Conservation (phyloP, 2,888 invertebrate genomes). For the Dione juno region DNA sequence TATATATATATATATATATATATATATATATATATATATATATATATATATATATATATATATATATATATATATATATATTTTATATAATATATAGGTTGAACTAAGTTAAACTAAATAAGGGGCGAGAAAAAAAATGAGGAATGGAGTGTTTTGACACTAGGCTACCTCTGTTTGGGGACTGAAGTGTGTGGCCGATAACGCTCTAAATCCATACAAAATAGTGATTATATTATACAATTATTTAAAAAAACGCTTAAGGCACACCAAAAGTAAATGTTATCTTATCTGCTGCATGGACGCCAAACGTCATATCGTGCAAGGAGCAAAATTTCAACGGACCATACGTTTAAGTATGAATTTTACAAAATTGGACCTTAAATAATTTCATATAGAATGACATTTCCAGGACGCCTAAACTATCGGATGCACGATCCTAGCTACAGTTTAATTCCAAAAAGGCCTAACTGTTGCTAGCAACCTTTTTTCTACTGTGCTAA, state of each 20-base stretch:
- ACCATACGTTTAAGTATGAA: conserved; percentile 7
- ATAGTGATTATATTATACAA: neutral
- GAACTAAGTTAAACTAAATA: no score
- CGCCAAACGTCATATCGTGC: conserved; percentile 26
- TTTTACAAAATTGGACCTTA: neutral
- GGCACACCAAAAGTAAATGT: neutral
- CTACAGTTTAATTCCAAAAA: conserved; percentile 7
- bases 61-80: no score
- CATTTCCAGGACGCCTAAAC: conserved; percentile 13
- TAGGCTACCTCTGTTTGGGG: no score
- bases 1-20: no score
- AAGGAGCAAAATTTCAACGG: conserved; percentile 37
- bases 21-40: no score
- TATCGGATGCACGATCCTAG: conserved; percentile 42
- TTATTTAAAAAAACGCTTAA: neutral
- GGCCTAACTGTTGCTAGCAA: conserved; percentile 19
- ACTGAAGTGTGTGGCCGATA: no score
- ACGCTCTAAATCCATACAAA: no score
- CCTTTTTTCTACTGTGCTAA: conserved; percentile 26
- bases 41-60: no score
- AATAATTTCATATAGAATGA: neutral
- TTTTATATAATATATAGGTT: no score
- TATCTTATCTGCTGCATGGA: conserved; percentile 28
- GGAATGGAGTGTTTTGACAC: no score
- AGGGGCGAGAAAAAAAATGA: no score